phyloP scores from a whole-genome alignment of 2,113 vertebrate species.

The Ammodytes marinus region DNA sequence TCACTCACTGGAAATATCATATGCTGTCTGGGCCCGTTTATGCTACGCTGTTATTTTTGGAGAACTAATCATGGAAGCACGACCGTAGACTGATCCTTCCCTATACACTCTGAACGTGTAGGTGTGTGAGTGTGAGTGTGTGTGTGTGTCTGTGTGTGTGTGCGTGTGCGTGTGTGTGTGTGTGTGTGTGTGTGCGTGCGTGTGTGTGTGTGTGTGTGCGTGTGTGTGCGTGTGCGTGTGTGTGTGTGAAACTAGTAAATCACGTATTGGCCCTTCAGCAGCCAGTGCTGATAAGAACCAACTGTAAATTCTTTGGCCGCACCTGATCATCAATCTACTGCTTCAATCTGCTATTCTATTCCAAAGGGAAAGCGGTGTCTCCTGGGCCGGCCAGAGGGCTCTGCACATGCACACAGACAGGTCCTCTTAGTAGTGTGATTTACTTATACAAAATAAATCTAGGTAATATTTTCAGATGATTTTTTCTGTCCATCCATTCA shows the following conservation, averaged over 20 bases:
- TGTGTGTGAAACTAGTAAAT: constrained; percentile 40
- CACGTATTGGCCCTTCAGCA: constrained; percentile 14
- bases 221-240: constrained; percentile 9
- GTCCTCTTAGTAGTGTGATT: constrained; percentile 36
- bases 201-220: constrained; percentile 17
- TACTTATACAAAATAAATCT: constrained; percentile 21
- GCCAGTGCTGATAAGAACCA: constrained; percentile 28
- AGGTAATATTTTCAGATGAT: neutral
- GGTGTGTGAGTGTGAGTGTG: constrained; percentile 7
- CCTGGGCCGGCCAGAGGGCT: neutral
- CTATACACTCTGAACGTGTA: constrained; percentile 7
- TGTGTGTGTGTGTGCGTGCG: neutral
- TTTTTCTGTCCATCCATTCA: neutral
- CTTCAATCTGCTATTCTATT: constrained; percentile 30
- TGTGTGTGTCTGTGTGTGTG: neutral
- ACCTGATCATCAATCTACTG: constrained; percentile 24
- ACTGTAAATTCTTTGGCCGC: constrained; percentile 10
- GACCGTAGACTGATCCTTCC: constrained; percentile 33
- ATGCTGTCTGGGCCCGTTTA: constrained; percentile 52
- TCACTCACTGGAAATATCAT: constrained; percentile 75
- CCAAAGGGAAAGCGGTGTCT: constrained; percentile 33
- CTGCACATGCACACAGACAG: constrained; percentile 40
- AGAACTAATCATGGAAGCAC: constrained; percentile 51
- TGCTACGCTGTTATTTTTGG: constrained; percentile 71
- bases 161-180: constrained; percentile 16